phyloP scores from a whole-genome alignment of 2,888 invertebrate genomes.

The Drosophila macrospina region DNA sequence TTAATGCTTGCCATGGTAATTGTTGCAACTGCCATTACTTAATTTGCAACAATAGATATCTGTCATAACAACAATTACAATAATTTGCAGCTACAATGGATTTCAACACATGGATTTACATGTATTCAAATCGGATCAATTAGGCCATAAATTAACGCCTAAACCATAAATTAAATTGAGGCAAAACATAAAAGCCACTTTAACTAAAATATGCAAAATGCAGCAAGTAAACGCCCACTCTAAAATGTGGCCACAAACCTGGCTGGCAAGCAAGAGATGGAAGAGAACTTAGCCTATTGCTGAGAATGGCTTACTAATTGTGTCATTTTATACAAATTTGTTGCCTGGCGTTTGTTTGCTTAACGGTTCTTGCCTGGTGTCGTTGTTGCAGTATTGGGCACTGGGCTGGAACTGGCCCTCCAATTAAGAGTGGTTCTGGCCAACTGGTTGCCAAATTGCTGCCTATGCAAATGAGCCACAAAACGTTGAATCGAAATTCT shows the following conservation, averaged over 20 bases:
- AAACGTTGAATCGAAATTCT: constrained; percentile 52
- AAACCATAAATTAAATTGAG: constrained; percentile 72
- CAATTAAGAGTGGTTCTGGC: constrained; percentile 64
- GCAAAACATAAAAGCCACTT: constrained; percentile 71
- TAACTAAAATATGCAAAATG: constrained; percentile 72
- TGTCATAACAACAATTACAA: constrained; percentile 31
- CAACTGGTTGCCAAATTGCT: constrained; percentile 56
- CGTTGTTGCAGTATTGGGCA: constrained; percentile 28
- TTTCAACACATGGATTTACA: constrained; percentile 60
- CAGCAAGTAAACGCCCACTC: constrained; percentile 58
- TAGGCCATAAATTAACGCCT: constrained; percentile 79
- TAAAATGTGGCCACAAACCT: constrained; percentile 25
- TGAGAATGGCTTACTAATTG: constrained; percentile 62
- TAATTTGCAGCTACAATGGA: constrained; percentile 28
- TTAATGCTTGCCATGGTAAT: neutral
- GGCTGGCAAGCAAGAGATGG: neutral
- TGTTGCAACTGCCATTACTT: neutral
- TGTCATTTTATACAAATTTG: constrained; percentile 65
- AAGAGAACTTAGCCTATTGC: constrained; percentile 28
- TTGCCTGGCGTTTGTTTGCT: constrained; percentile 54
- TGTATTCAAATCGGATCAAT: constrained; percentile 74
- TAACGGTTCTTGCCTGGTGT: constrained; percentile 37
- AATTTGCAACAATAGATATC: constrained; percentile 17
- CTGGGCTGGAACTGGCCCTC: constrained; percentile 59
- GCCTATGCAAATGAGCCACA: constrained; percentile 62